Conservation (phyloP, 2,888 invertebrate genomes). For the Stenodema calcarata region DNA sequence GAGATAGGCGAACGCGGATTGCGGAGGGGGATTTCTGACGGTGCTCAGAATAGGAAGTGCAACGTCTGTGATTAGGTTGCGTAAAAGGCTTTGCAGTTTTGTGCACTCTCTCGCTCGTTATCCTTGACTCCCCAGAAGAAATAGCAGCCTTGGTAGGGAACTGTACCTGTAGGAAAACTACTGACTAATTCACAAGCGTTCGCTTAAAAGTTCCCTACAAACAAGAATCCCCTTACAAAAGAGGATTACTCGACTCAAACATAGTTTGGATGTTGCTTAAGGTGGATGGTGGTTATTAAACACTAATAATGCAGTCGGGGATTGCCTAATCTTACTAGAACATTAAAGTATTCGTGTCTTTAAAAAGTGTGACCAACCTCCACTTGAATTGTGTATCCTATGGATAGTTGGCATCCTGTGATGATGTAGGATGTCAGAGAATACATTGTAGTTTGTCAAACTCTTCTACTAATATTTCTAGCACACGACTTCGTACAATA, state of each 20-base stretch:
- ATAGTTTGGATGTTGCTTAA: not conserved
- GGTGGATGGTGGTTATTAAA: too few relatives aligned
- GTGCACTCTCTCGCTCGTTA: not conserved
- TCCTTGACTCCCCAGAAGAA: slow-evolving; percentile 5
- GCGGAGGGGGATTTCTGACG: not conserved
- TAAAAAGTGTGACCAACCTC: too few relatives aligned
- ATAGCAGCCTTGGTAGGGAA: not conserved
- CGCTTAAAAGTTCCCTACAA: not conserved
- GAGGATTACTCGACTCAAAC: not conserved
- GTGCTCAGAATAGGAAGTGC: slow-evolving; percentile 3
- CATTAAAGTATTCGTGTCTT: too few relatives aligned
- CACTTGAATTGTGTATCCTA: too few relatives aligned
- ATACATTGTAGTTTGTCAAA: too few relatives aligned
- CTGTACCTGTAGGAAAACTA: not conserved
- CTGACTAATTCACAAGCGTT: not conserved
- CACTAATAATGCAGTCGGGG: too few relatives aligned
- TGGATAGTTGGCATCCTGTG: too few relatives aligned
- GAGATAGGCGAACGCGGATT: not conserved
- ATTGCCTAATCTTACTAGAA: too few relatives aligned
- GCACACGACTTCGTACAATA: too few relatives aligned
- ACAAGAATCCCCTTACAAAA: not conserved
- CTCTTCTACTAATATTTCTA: too few relatives aligned
- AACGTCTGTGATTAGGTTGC: not conserved
- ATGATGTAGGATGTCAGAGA: too few relatives aligned
- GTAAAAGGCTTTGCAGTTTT: not conserved